Conservation (phyloP, 2,797 vertebrate genomes). For the Syndactyla subalaris region DNA sequence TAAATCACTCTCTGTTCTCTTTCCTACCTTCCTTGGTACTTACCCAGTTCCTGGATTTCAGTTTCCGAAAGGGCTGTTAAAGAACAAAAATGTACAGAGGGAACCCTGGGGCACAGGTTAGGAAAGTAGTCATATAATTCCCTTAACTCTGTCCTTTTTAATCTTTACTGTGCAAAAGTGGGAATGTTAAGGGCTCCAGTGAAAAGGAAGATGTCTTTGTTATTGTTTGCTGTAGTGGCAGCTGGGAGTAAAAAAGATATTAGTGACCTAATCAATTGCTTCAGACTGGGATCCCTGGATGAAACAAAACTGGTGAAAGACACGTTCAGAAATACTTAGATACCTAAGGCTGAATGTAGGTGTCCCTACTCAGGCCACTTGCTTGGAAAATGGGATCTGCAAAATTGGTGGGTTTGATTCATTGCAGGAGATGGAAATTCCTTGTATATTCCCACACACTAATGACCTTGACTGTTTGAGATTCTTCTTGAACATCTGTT, state of each 20-base stretch:
- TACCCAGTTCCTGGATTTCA: not conserved
- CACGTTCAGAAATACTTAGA: not conserved
- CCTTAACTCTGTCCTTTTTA: not conserved
- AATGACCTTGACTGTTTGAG: not conserved
- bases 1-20: not conserved
- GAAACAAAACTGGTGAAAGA: not conserved
- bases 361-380: not conserved
- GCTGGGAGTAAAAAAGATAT: not conserved
- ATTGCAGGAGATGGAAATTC: slow-evolving; percentile 8
- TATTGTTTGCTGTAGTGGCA: not conserved
- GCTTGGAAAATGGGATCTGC: not conserved
- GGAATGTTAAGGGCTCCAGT: not conserved
- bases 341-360: not conserved
- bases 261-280: not conserved
- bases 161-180: not conserved
- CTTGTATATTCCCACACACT: not conserved
- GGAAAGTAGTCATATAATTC: not conserved
- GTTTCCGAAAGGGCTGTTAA: not conserved
- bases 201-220: not conserved
- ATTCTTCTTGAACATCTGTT: slow-evolving; percentile 32
- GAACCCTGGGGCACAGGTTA: not conserved
- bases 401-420: not conserved
- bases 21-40: not conserved
- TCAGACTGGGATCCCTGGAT: not conserved
- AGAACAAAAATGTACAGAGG: not conserved